Evolutionary conservation across 2,113 vertebrate species (phyloP).

Genomic region (Hipposideros armiger): DNA sequence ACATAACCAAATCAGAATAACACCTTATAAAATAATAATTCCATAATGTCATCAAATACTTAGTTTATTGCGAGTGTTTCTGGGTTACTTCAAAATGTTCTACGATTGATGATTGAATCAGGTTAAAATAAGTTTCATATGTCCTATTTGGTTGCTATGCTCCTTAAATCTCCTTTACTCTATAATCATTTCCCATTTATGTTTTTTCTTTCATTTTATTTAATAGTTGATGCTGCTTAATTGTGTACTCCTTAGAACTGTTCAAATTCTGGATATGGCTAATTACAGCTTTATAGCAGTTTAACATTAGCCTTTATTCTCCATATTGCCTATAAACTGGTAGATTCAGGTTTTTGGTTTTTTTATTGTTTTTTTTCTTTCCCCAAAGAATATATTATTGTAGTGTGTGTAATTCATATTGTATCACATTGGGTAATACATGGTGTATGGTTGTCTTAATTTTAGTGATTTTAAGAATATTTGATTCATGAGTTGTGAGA

Average conservation of each 20-base stretch:
- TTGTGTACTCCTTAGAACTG: not conserved
- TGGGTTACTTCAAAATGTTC: not conserved
- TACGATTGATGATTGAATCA: not conserved
- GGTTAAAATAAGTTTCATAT: not conserved
- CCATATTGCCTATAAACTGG: not conserved
- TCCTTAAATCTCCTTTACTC: not conserved
- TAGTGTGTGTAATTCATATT: not conserved
- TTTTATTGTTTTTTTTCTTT: not conserved
- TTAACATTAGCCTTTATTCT: not conserved
- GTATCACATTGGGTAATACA: not conserved
- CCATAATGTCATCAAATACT: not conserved
- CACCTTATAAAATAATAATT: not conserved
- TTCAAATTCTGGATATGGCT: not conserved
- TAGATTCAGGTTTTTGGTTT: not conserved
- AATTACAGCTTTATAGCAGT: not conserved
- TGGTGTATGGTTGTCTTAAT: not conserved
- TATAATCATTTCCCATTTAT: not conserved
- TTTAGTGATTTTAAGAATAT: conserved; percentile 27
- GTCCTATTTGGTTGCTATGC: not conserved
- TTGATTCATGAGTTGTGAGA: not conserved
- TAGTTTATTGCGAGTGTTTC: not conserved
- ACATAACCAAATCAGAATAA: not conserved
- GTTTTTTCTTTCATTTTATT: not conserved
- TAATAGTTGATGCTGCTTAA: not conserved
- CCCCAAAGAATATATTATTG: not conserved